phyloP scores from a whole-genome alignment of 1,140 invertebrate species.

The Drosophila nebulosa region DNA sequence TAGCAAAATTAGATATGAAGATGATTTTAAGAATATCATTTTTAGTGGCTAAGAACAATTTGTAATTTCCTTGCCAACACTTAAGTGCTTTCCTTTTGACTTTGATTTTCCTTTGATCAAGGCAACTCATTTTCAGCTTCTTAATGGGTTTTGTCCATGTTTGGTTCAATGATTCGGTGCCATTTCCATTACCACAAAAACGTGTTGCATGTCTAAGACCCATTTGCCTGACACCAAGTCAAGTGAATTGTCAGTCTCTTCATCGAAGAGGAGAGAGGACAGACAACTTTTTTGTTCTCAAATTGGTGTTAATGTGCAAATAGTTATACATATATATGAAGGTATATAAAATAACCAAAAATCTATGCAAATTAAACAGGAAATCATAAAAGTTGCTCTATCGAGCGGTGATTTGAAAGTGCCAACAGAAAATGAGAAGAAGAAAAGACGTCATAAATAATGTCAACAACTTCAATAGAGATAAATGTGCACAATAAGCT shows the following conservation, averaged over 20 bases:
- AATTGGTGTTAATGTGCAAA: slow-evolving; percentile 32
- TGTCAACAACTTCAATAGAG: slow-evolving; percentile 18
- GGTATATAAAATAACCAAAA: background rate
- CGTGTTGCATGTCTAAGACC: background rate
- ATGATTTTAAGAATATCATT: too few species aligned
- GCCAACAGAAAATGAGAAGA: slow-evolving; percentile 24
- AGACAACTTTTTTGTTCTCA: background rate
- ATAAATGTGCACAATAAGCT: slow-evolving; percentile 31
- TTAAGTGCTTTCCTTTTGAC: background rate
- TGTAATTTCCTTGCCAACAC: background rate
- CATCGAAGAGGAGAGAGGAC: background rate
- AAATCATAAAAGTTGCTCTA: slow-evolving; percentile 34
- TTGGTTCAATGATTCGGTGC: background rate
- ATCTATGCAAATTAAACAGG: slow-evolving; percentile 62
- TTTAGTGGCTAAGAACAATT: too few species aligned
- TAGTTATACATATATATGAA: slow-evolving; percentile 7
- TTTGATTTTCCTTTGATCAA: background rate
- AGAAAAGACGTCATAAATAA: slow-evolving; percentile 27
- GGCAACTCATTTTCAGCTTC: background rate
- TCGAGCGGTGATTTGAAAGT: slow-evolving; percentile 51
- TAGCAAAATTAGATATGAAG: too few species aligned
- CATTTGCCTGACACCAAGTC: background rate
- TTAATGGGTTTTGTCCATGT: background rate
- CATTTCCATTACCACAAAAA: background rate
- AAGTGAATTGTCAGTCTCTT: background rate